Evolutionary conservation across 2,797 vertebrate species (phyloP).

Genomic region (Crocodylus rhombifer): DNA sequence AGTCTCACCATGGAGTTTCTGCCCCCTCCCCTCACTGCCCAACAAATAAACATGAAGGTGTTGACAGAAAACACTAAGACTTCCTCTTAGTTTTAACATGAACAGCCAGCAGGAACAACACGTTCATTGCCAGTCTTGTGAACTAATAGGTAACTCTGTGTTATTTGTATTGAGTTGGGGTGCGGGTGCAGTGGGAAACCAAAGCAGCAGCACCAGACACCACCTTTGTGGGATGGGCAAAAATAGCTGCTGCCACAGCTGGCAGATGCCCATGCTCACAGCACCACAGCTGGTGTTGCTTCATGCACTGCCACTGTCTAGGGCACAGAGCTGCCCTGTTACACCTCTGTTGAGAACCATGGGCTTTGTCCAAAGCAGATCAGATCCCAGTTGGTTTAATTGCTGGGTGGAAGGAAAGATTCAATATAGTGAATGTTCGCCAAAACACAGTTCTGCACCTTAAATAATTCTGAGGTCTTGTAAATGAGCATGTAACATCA

Average conservation of each 20-base stretch:
- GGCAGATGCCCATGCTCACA: too few relatives aligned
- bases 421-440: background rate
- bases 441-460: background rate
- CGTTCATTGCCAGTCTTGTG: conserved; percentile 19
- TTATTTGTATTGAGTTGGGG: too few relatives aligned
- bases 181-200: too few relatives aligned
- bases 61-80: conserved; percentile 50
- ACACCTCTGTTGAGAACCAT: background rate
- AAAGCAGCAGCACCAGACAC: too few relatives aligned
- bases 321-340: too few relatives aligned
- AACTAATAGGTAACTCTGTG: too few relatives aligned
- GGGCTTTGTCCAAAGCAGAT: conserved; percentile 36
- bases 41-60: conserved; percentile 33
- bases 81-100: conserved; percentile 39
- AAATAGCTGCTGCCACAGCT: too few relatives aligned
- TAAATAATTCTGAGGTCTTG: conserved; percentile 47
- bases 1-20: conserved; percentile 35
- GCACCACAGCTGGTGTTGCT: too few relatives aligned
- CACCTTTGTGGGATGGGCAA: too few relatives aligned
- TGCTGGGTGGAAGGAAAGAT: conserved; percentile 20
- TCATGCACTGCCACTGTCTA: too few relatives aligned
- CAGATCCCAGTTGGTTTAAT: conserved; percentile 41
- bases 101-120: conserved; percentile 19
- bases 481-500: conserved; percentile 36
- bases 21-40: background rate